Base-by-base conservation (phyloP, 2,888 invertebrate genomes). In the Ernsta delagoae region DNA sequence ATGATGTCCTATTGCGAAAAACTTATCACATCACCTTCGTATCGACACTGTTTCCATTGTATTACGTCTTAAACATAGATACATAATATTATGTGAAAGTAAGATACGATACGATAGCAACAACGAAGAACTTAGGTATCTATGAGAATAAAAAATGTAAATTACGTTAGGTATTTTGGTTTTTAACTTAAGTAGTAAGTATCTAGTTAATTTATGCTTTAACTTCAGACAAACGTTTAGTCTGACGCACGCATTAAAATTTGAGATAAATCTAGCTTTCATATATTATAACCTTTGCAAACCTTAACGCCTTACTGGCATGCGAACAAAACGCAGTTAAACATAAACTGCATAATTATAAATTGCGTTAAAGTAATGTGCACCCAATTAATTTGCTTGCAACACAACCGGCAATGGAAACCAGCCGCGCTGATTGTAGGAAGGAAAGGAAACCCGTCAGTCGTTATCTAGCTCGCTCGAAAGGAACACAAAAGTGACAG, bases 361-460 rank as follows among this genome's bases (percentile, higher is more conserved):
- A 5, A 43, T 31, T 34, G 54, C 7, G 31, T 54, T 9, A 31
- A 54, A 54, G 11, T 34, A 54, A 31, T 24, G 31, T 54, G 11
- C 54, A 16, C 50, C 16, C 24, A 54, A 56, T 56, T 56, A 34
- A 34, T 31, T 56, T 12, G 36, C 48, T 54, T 53, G 39, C 41
- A 53, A 56, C 54, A 56, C 8, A 31, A 62, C 53, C 48, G 59
- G 50, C 64, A 70, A 67, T 83, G 83, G 74, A 84, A 79, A 70
- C 73, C 73, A 72, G 59, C 31, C 16, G 61, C 62, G 62, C 11
- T 63, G 62, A 53, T 63, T 63, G 62, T 63, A 63, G 53, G 62
- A 39, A 63, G 50, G 50, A 57, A 39, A 63, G 50, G 50, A 57
- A 57, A 34, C 34, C 41, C 53, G 53, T 34, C 62, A 63, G 62